Percentiles rank a stretch among this genome's conserved stretches.
These are phyloP conservation scores for Drosophila mojavensis DNA, from an alignment of 1,140 invertebrate genomes.

Conservation along the genomic window DNA sequence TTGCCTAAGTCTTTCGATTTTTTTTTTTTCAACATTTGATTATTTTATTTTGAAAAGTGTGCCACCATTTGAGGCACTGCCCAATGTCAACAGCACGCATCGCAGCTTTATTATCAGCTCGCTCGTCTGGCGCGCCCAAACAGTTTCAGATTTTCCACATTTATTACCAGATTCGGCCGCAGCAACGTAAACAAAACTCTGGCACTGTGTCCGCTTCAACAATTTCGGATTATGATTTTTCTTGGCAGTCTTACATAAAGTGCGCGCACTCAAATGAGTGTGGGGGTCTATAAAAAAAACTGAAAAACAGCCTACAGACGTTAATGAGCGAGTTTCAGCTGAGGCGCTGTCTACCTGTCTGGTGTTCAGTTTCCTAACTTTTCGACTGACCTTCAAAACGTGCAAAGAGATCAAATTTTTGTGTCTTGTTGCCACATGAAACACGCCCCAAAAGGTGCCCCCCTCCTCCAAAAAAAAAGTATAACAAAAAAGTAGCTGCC, in stretches of 20 bases:
- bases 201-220: constrained; percentile 13
- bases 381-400: constrained; percentile 35
- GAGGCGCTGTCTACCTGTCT: neutral
- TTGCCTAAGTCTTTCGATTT: constrained; percentile 41
- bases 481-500: constrained; percentile 14
- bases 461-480: neutral
- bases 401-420: constrained; percentile 30
- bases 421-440: constrained; percentile 12
- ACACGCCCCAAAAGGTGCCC: constrained; percentile 27
- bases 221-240: constrained; percentile 25
- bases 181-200: constrained; percentile 25
- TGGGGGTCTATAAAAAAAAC: constrained; percentile 27
- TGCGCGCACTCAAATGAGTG: constrained; percentile 43
- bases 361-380: neutral
- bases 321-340: neutral
- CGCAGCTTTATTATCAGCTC: constrained; percentile 11
- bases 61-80: constrained; percentile 28
- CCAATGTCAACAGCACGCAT: constrained; percentile 17
- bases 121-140: constrained; percentile 29
- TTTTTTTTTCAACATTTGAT: neutral
- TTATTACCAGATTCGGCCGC: too few relatives aligned
- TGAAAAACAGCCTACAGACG: neutral
- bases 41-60: constrained; percentile 12
- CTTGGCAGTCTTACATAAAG: constrained; percentile 53
- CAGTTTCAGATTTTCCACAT: too few relatives aligned